Conservation (phyloP, 2,113 vertebrate species). For the Patagioenas fasciata region DNA sequence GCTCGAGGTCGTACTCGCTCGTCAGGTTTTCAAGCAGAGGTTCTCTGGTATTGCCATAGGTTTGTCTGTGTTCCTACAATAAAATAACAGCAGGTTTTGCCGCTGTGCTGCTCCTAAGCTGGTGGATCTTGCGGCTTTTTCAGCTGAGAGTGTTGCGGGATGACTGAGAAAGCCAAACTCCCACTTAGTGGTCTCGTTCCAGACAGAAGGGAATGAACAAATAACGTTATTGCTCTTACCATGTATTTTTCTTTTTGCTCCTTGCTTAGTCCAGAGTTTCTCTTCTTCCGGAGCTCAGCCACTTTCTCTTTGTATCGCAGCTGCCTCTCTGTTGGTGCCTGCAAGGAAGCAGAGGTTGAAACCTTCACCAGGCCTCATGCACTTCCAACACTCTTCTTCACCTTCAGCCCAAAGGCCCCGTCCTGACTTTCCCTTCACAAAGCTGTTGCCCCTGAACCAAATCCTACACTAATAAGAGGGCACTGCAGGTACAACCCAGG, state of each 20-base stretch:
- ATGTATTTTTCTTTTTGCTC: constrained; percentile 98
- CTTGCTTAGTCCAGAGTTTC: constrained; percentile 91
- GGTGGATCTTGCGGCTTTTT: background rate
- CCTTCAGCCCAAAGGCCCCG: background rate
- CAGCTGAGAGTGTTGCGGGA: background rate
- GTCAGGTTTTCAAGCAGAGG: constrained; percentile 97
- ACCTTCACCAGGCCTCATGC: background rate
- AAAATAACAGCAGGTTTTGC: background rate
- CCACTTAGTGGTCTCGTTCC: fast-evolving
- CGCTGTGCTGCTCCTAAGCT: background rate
- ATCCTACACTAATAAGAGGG: background rate
- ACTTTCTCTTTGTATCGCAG: constrained; percentile 96
- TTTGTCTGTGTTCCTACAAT: constrained; percentile 91
- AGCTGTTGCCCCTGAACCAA: background rate
- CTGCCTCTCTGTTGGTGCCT: constrained; percentile 94
- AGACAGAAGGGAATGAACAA: background rate
- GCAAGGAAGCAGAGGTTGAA: background rate
- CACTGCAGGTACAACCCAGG: background rate
- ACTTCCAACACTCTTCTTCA: background rate
- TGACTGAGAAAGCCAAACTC: background rate
- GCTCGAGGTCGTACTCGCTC: constrained; percentile 96
- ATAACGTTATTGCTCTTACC: constrained; percentile 70
- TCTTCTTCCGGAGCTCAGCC: constrained; percentile 93
- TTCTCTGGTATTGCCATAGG: constrained; percentile 89
- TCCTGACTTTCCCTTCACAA: background rate